A percentile compares a stretch with the other conserved stretches of the same genome.
Evolutionary conservation across 2,113 vertebrate genomes (phyloP).

Genomic region (Prolemur simus): DNA sequence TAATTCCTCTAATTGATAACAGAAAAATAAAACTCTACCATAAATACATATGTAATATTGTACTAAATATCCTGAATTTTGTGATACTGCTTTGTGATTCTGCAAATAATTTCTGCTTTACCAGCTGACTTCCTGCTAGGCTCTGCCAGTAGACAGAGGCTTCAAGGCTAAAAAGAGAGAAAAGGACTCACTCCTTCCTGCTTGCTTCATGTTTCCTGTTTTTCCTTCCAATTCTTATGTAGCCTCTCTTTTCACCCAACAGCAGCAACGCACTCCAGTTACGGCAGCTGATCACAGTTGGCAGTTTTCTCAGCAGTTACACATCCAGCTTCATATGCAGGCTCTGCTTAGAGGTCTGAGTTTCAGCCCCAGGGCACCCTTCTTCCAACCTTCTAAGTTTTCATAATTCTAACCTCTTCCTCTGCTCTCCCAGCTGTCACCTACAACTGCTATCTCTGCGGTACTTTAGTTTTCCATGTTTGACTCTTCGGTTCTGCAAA

Average conservation of each 20-base stretch:
- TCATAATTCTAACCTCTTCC: neutral
- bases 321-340: neutral
- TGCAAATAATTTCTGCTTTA: neutral
- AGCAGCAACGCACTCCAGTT: neutral
- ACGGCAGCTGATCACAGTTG: neutral
- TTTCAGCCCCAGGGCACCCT: neutral
- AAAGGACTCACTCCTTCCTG: neutral
- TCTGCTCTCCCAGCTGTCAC: neutral
- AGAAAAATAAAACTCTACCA: neutral
- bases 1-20: no score
- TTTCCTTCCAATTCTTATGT: neutral
- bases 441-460: neutral
- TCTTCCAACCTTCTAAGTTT: no score
- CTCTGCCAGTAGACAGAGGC: neutral
- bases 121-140: neutral
- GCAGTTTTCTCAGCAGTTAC: neutral
- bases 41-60: neutral
- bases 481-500: neutral
- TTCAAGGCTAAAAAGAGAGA: neutral
- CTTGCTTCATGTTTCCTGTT: neutral
- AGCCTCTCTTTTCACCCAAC: neutral
- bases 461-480: no score
- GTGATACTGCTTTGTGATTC: neutral
- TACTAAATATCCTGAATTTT: neutral
- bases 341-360: neutral